Base-by-base conservation (phyloP, 1,140 invertebrate species). In the Drosophila punjabiensis region DNA sequence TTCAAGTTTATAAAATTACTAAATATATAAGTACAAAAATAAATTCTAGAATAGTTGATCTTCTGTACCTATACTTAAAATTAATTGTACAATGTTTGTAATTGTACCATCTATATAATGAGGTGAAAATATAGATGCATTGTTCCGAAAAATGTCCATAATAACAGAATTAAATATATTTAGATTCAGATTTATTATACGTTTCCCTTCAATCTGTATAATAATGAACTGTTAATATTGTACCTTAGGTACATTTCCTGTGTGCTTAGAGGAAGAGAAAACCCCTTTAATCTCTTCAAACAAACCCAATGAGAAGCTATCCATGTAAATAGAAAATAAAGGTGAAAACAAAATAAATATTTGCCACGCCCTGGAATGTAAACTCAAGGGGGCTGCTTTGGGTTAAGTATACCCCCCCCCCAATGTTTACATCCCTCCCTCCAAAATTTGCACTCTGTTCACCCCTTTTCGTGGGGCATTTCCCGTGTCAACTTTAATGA, bases 251-350 rank as follows among this genome's bases (percentile, higher is more conserved):
- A 59, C 35, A 28, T 28, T 56, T 56, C 14, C 11, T 41, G 18
- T 9, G 11, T 35, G 14, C 0, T 6, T 24, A 39, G 3, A 24
- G 8, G 8, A 35, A 55, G 7, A 14, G 13, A 0, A 37, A 24
- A 6, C 9, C 13, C 35, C n/a, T 30, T 10, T 18, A n/a, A 32
- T 32, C 24, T 20, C 52, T 20, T 8, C 18, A 18, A 58, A 55
- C 50, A 37, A 58, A 13, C 14, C 24, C 0, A 6, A 4, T 62
- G 20, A 65, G 62, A 76, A 80, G 76, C 76, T 74, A 53, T 67
- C 60, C 60, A 83, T 55, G 84, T 66, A 83, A 87, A 88, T 88
- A 73, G 71, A 80, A 87, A 87, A 71, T 68, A 62, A 50, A 52
- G 52, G 32, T 32, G 45, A 43, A 55, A 63, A 41, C 48, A 59